phyloP scores from a whole-genome alignment of 2,797 vertebrate species.

The Chaetophractus vellerosus region DNA sequence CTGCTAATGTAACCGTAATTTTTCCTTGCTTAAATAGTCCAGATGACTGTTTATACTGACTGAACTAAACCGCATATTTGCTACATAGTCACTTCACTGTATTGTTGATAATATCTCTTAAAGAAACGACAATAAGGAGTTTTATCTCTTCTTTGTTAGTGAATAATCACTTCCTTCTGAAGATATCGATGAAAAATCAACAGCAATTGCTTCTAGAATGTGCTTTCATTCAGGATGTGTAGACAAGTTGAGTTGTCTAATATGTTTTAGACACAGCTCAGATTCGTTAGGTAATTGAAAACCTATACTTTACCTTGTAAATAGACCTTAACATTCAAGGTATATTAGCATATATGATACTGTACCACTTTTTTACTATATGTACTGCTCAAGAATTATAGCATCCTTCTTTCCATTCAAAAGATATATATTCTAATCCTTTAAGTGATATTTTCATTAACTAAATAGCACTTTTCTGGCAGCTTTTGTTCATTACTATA shows the following conservation, averaged over 20 bases:
- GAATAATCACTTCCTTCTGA: slow-evolving; percentile 76
- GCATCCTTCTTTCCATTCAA: slow-evolving; percentile 18
- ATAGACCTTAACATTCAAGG: slow-evolving; percentile 71
- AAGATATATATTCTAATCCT: slow-evolving; percentile 47
- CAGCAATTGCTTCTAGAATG: slow-evolving; percentile 73
- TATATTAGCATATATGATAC: slow-evolving; percentile 38
- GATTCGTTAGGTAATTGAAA: slow-evolving; percentile 78
- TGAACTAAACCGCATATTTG: slow-evolving; percentile 75
- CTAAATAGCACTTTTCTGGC: slow-evolving; percentile 54
- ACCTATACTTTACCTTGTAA: slow-evolving; percentile 74
- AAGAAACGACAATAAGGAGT: slow-evolving; percentile 63
- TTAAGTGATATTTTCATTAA: slow-evolving; percentile 65
- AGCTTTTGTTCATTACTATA: slow-evolving; percentile 61
- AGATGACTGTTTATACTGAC: slow-evolving; percentile 68
- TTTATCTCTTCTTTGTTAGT: slow-evolving; percentile 71
- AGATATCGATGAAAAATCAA: slow-evolving; percentile 74
- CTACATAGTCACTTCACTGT: slow-evolving; percentile 70
- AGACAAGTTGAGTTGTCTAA: slow-evolving; percentile 68
- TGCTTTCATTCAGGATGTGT: slow-evolving; percentile 69
- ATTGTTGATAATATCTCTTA: slow-evolving; percentile 63
- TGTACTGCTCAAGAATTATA: not conserved
- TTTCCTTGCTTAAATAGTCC: slow-evolving; percentile 54
- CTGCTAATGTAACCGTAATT: slow-evolving; percentile 10
- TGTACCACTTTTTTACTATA: slow-evolving; percentile 37
- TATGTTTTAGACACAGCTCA: slow-evolving; percentile 74